Base-by-base conservation (phyloP, 2,888 invertebrate species). In the Scaptomyza tumidula region DNA sequence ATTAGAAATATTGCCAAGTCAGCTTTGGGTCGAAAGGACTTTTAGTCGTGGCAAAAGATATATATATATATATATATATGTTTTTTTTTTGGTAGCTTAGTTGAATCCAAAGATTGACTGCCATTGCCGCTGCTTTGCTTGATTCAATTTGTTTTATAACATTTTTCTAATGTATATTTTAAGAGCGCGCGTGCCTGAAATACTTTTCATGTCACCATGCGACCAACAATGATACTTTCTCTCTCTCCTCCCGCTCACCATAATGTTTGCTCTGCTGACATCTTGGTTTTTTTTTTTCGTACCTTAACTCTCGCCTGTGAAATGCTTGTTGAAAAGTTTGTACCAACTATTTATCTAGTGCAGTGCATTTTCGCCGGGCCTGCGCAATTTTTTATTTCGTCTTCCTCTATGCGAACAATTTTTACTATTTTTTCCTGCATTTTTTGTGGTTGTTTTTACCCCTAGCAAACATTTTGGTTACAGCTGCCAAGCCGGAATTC, bases 111-210 rank as follows among this genome's bases (percentile, higher is more conserved):
- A 78, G 73, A 80, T 76, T 81, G 71, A 58, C 70, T 80, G 68
- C 44, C 48, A 10, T 35, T 45, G 64, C 61, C 57, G 64, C 46
- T 71, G 72, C 63, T 76, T 70, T 64, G 87, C 75, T 77, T 83
- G 82, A 83, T 83, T 87, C 86, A 83, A 83, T 87, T 83, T 87
- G 79, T 83, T 79, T 78, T 87, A 82, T 73, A 82, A 75, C 75
- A 87, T 87, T 87, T 87, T 87, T 83, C 86, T 68, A 87, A 82
- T 83, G 87, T 79, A 83, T 84, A 84, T 81, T 81, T 80, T 64
- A 71, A 41, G 16, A 41, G 78, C 61, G 87, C 79, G 85, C 87
- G 83, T 83, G 83, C 83, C 68, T 79, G 66, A 79, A 82, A 86
- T 81, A 59, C 58, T 77, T 75, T 63, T 48, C 57, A 61, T 54